Evolutionary conservation across 2,888 invertebrate genomes (phyloP), one percentile per base, ranked within the genome.

Genomic region (Oligia latruncula): DNA sequence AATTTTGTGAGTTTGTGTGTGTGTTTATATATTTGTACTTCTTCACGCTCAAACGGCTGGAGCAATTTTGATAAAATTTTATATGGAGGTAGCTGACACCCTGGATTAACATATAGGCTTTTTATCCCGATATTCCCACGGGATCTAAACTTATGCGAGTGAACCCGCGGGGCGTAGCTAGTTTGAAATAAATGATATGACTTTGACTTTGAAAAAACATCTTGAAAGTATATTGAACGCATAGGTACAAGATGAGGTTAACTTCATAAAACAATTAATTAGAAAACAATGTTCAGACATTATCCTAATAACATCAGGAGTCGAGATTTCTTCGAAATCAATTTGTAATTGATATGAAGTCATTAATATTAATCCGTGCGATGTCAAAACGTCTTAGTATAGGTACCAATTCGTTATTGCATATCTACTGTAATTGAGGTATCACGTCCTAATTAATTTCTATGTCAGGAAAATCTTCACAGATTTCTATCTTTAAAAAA

Each of bases 351-450:
- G 43, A 60, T 58, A 60, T 17, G 11, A 71, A 70, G 11, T 67
- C 43, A 55, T 80, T 29, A 58, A 64, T 43, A 84, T 60, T 29
- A 40, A 80, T 80, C 13, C 29, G 5, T 35, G 15, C 43, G 23
- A 80, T 64, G 58, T 46, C 17, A 29, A 71, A 71, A 66, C 23
- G 17, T 40, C 40, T 40, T 8, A 9, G 13, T 46, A 29, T 65
- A 77, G 35, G 35, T 35, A 35, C 3, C 4, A n/a, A 77, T 77
- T 65, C 8, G 35, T n/a, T 55, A 29, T 82, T 15, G 8, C 9
- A 40, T 43, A 2, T 35, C 52, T 46, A 13, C 8, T 49, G 11
- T 46, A 11, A 64, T 46, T 46, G 20, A 52, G 11, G 23, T 40
- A 40, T 17, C 20, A 62, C 3, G 13, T 65, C 15, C 20, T 60